A percentile compares a stretch with the other conserved stretches of the same genome.
Evolutionary conservation across 2,797 vertebrate genomes (phyloP).

Genomic region (Lutjanus campechanus): DNA sequence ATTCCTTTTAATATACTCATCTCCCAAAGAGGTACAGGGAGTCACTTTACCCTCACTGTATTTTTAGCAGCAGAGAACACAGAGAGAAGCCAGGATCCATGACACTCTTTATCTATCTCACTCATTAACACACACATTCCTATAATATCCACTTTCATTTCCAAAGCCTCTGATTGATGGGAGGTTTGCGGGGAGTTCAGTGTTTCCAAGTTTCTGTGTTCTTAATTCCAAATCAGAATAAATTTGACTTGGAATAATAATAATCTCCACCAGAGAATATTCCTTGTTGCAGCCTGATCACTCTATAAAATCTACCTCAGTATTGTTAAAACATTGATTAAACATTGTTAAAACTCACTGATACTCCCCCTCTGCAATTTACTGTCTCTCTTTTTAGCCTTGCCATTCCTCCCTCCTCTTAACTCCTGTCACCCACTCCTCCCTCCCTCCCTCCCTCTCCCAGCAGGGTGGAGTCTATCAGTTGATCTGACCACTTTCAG

Average conservation of each 20-base stretch:
- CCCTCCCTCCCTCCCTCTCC: constrained; percentile 4
- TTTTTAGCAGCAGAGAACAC: constrained; percentile 71
- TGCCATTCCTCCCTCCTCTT: neutral
- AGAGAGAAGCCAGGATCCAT: constrained; percentile 35
- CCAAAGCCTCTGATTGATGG: neutral
- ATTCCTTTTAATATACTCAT: constrained; percentile 56
- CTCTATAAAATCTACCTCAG: neutral
- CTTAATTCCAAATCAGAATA: too few relatives aligned
- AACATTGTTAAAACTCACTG: neutral
- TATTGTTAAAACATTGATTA: neutral
- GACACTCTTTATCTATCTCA: constrained; percentile 24
- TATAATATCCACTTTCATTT: neutral
- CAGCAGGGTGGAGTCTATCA: constrained; percentile 67
- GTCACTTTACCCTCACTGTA: constrained; percentile 67
- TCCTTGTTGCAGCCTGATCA: fast-evolving
- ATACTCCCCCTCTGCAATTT: constrained; percentile 1
- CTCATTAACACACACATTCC: constrained; percentile 24
- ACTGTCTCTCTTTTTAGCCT: constrained; percentile 35
- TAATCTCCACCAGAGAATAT: neutral
- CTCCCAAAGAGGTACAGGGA: constrained; percentile 67
- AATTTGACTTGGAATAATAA: neutral
- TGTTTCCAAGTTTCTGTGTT: neutral
- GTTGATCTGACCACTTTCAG: constrained; percentile 52
- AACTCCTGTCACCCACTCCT: neutral
- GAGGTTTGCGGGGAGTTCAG: neutral